These are phyloP conservation scores for Procavia capensis DNA, from an alignment of 2,113 vertebrate species.

Conservation along the genomic window DNA sequence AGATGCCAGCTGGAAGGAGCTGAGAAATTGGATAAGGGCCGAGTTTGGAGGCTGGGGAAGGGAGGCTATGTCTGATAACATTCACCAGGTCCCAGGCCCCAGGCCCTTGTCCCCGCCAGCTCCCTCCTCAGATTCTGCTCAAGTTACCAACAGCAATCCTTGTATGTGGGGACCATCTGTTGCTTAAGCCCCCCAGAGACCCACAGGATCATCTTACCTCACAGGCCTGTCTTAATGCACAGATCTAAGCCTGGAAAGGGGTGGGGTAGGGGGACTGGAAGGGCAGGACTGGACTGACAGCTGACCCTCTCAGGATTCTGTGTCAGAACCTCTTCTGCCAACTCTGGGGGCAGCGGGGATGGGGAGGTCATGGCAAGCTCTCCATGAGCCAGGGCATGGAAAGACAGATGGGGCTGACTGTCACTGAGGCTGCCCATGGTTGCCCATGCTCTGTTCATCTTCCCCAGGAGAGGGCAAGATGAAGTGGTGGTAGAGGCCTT, in stretches of 20 bases:
- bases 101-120: slow-evolving; percentile 19
- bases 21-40: slow-evolving; percentile 50
- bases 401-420: not conserved
- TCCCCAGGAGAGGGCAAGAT: not conserved
- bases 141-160: slow-evolving; percentile 58
- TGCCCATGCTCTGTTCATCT: not conserved
- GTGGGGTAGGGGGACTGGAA: not conserved
- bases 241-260: slow-evolving; percentile 78
- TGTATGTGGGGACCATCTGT: slow-evolving; percentile 79
- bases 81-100: slow-evolving; percentile 57
- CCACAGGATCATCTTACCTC: slow-evolving; percentile 87
- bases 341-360: accelerated
- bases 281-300: slow-evolving; percentile 76
- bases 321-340: slow-evolving; percentile 82
- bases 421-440: not conserved
- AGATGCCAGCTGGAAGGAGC: slow-evolving; percentile 76
- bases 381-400: not conserved
- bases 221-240: slow-evolving; percentile 79
- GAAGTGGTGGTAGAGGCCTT: not conserved
- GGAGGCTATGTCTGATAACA: slow-evolving; percentile 68
- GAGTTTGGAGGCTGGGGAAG: slow-evolving; percentile 21
- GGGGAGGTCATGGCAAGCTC: not conserved
- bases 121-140: slow-evolving; percentile 64
- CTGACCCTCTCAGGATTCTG: slow-evolving; percentile 84
- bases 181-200: slow-evolving; percentile 79